Base-by-base conservation (phyloP, 2,888 invertebrate species). In the Catocala sponsa region DNA sequence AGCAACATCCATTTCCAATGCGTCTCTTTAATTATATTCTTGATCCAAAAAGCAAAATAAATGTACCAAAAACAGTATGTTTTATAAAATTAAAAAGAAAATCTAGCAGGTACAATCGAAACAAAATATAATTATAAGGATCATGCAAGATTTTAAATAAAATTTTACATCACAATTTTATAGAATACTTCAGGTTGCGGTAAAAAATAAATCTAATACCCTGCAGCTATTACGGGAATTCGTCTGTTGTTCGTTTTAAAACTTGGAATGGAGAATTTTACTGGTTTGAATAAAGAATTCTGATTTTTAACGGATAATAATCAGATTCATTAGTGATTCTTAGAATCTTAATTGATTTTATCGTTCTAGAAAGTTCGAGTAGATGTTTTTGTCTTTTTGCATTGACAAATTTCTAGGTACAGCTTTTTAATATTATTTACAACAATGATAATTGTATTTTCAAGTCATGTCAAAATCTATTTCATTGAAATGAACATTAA, bases 161-260 rank as follows among this genome's bases (percentile, higher is more conserved):
- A 42, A 42, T n/a, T 42, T 42, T 42, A 10, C 42, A n/a, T 42
- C n/a, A 42, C 15, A 46, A 11, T 46, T 46, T 12, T 15, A 13
- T 12, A 15, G 11, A 13, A 13, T 13, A 43, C 12, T 38, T 38
- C 35, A 12, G 13, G 44, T 5, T 11, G 10, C 6, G 44, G 6
- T 13, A 13, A 46, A 46, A 46, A 46, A n/a, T n/a, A n/a, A 46
- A 32, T 33, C 10, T 12, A 44, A 32, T 12, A 44, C 12, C 32
- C 12, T 33, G n/a, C 33, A 33, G 53, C 12, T 44, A 53, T 44
- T 44, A 33, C 44, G 43, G n/a, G n/a, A 53, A 44, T 44, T 44
- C 35, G 9, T 38, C 9, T 38, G 35, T 38, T 38, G 6, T 38
- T 38, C 35, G 9, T 38, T 38, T 38, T 38, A 10, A 43, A 43